Evolutionary conservation across 2,888 invertebrate species (phyloP).

Genomic region (Protodeltote pygarga): DNA sequence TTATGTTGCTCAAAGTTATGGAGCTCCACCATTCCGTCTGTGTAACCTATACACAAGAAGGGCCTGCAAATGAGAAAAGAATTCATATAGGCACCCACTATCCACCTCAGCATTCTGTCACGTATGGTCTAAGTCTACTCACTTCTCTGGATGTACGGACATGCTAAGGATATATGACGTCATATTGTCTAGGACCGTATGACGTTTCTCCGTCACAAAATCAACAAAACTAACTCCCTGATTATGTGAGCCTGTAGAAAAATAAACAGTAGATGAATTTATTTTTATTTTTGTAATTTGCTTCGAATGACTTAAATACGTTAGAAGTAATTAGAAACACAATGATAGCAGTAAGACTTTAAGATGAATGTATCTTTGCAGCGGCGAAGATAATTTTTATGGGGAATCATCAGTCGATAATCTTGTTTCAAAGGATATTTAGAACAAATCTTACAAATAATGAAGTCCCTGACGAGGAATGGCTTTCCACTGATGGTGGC

Average conservation of each 20-base stretch:
- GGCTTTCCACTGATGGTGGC: conserved; percentile 78
- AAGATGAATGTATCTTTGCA: too few species aligned
- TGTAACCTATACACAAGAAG: conserved; percentile 79
- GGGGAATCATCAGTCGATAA: too few species aligned
- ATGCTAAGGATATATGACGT: conserved; percentile 72
- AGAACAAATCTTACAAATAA: conserved; percentile 78
- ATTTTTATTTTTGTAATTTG: too few species aligned
- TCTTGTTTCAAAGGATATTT: background rate
- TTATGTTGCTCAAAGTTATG: conserved; percentile 76
- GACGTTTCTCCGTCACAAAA: conserved; percentile 77
- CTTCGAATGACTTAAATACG: too few species aligned
- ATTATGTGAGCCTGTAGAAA: conserved; percentile 69
- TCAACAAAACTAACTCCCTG: conserved; percentile 83
- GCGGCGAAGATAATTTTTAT: too few species aligned
- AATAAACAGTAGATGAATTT: too few species aligned
- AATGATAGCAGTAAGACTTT: too few species aligned
- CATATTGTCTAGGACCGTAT: conserved; percentile 72
- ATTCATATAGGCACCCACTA: too few species aligned
- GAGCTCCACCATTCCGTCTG: conserved; percentile 77
- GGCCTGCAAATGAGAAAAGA: conserved; percentile 63
- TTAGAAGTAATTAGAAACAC: background rate
- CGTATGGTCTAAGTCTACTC: conserved; percentile 34
- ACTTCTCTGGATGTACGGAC: conserved; percentile 85
- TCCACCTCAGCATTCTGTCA: too few species aligned
- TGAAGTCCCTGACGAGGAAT: conserved; percentile 85